Percentiles rank a stretch among this genome's conserved stretches.
Conservation (phyloP, 2,888 invertebrate genomes). For the Apodemia duryi region DNA sequence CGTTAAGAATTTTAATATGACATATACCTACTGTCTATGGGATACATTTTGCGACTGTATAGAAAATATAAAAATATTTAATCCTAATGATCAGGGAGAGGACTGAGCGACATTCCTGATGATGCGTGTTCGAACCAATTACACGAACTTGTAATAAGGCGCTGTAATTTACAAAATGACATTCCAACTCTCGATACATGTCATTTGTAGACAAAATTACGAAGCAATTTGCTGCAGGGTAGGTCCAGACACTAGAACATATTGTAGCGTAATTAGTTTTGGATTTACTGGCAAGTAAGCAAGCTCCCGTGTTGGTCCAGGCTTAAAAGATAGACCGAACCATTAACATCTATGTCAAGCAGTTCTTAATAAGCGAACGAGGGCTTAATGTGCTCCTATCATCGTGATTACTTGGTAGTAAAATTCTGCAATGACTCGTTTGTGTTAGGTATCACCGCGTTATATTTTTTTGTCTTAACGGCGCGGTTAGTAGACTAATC, state of each 20-base stretch:
- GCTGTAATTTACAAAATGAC: constrained; percentile 41
- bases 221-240: constrained; percentile 36
- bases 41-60: background rate
- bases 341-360: no score
- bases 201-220: constrained; percentile 41
- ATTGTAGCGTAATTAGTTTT: constrained; percentile 27
- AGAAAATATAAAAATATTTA: constrained; percentile 5
- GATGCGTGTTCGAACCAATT: constrained; percentile 40
- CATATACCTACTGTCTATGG: background rate
- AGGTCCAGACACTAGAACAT: constrained; percentile 24
- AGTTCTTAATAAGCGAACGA: no score
- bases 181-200: constrained; percentile 40
- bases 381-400: no score
- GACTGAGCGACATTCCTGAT: constrained; percentile 35
- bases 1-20: background rate
- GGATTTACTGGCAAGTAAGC: constrained; percentile 19
- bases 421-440: no score
- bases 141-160: constrained; percentile 34
- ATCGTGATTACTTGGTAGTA: no score
- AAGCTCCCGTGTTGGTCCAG: background rate
- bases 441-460: no score
- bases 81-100: constrained; percentile 18
- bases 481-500: no score
- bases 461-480: no score
- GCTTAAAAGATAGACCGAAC: no score